Conservation (phyloP, 1,140 invertebrate species). For the Solenopsis invicta region DNA sequence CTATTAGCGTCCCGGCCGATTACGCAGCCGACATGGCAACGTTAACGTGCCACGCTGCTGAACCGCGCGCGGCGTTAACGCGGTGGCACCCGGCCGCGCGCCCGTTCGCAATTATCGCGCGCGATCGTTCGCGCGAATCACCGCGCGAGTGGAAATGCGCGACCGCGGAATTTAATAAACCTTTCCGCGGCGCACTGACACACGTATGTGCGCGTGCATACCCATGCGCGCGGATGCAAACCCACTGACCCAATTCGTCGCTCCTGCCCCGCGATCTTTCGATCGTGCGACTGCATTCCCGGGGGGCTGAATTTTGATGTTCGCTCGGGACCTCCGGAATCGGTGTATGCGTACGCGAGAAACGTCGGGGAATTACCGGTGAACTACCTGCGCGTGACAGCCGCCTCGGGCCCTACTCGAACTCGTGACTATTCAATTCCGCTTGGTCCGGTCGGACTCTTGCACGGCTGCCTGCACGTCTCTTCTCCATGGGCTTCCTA, state of each 20-base stretch:
- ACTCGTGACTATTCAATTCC: conserved; percentile 70
- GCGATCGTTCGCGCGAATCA: conserved; percentile 48
- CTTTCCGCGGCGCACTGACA: not conserved
- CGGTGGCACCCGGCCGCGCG: not conserved
- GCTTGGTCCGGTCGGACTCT: conserved; percentile 53
- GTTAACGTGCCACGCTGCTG: conserved; percentile 37
- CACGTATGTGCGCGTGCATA: not conserved
- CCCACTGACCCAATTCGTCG: conserved; percentile 16
- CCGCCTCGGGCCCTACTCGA: conserved; percentile 50
- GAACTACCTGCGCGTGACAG: conserved; percentile 68
- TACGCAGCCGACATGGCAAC: conserved; percentile 41
- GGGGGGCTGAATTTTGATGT: conserved; percentile 42
- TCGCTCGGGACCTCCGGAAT: conserved; percentile 12
- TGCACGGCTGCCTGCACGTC: conserved; percentile 50
- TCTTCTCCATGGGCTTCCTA: conserved; percentile 33
- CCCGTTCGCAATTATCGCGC: conserved; percentile 34
- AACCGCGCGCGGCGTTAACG: not conserved
- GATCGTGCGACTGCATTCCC: not conserved
- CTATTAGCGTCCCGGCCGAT: conserved; percentile 49
- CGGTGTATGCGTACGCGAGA: conserved; percentile 28
- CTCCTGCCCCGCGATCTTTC: not conserved
- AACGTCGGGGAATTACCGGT: conserved; percentile 16
- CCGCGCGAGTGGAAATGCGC: conserved; percentile 19
- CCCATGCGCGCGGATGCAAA: not conserved
- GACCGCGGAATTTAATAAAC: conserved; percentile 62